Base-by-base conservation (phyloP, 1,140 invertebrate species). In the Cotesia vestalis region DNA sequence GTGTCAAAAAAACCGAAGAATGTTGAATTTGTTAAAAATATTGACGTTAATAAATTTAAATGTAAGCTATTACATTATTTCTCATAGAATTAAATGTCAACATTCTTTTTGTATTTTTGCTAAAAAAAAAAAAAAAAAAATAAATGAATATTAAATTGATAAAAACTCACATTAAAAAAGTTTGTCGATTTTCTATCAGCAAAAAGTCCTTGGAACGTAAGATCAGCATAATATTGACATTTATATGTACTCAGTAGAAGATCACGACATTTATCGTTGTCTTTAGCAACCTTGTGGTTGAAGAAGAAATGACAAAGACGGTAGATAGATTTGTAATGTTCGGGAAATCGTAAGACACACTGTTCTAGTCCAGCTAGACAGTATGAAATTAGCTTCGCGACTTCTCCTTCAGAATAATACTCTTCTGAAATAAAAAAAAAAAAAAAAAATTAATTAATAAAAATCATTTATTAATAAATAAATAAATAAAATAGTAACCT, bases 241-340 rank as follows among this genome's bases (percentile, higher is more conserved):
- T 86, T 88, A 75, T 92, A 92, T 57, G 89, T 90, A 0, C 90
- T 90, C 60, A 95, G 79, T 70, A 96, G 88, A 8, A 95, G 84
- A 76, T 94, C 91, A 76, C 91, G 89, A 75, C 92, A 92, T 81
- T 91, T 91, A 69, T 88, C 85, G 36, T 91, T 88, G 81, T 94
- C 90, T 81, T 90, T 92, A 57, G 90, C 88, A 57, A 87, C 86
- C 79, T 91, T 89, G 27, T 93, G 94, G 71, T 93, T 89, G 80
- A 93, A 94, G 83, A 93, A 96, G 78, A 94, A 92, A 84, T 96
- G 91, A 1, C 94, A 92, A 36, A 98, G 83, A 73, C 96, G 89
- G 84, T 97, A 98, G 35, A 96, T 88, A 0, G 95, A 94, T 86
- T 98, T 98, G 83, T 97, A 98, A 87, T 98, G 96, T 76, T 95